These are phyloP conservation scores for Carlito syrichta DNA, from an alignment of 2,113 vertebrate species.

Conservation along the genomic window DNA sequence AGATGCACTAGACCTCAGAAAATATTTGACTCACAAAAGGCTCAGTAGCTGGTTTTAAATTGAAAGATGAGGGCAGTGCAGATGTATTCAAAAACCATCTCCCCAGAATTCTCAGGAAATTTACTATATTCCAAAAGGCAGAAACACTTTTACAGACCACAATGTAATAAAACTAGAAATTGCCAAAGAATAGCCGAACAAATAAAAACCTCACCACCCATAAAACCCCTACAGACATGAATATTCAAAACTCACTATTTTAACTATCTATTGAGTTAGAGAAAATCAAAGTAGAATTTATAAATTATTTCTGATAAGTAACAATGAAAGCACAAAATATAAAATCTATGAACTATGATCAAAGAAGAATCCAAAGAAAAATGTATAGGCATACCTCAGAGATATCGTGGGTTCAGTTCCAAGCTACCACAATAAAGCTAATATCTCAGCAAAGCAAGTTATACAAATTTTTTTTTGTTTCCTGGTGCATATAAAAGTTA, in stretches of 20 bases:
- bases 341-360: neutral
- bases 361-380: neutral
- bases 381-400: neutral
- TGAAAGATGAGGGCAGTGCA: neutral
- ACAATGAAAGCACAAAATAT: neutral
- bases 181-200: neutral
- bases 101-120: neutral
- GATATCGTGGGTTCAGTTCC: neutral
- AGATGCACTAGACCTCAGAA: neutral
- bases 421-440: neutral
- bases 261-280: neutral
- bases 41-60: neutral
- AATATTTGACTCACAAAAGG: neutral
- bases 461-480: neutral
- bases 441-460: neutral
- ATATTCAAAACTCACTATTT: neutral
- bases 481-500: neutral
- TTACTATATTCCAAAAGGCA: neutral
- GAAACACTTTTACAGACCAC: neutral
- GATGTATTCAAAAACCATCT: neutral
- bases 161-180: neutral
- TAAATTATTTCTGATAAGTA: slow-evolving; percentile 29
- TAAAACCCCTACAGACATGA: neutral
- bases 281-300: slow-evolving; percentile 14
- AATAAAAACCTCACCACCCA: neutral